Percentiles rank a stretch among this genome's conserved stretches.
These are phyloP conservation scores for Bombus breviceps DNA, from an alignment of 1,140 invertebrate genomes.

Conservation along the genomic window DNA sequence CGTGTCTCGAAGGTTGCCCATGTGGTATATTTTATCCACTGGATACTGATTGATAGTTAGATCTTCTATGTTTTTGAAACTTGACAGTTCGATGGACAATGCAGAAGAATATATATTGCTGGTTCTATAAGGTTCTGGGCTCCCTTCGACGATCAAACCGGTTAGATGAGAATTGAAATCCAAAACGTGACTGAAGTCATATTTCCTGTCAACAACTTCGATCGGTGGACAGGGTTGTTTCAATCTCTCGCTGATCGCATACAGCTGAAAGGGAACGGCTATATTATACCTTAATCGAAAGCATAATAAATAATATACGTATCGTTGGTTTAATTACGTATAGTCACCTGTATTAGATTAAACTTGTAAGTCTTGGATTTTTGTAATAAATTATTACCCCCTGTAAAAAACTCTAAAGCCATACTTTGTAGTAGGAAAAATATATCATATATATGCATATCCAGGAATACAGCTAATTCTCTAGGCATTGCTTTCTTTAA, in stretches of 20 bases:
- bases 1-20: constrained; percentile 87
- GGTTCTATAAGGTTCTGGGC: constrained; percentile 85
- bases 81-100: constrained; percentile 90
- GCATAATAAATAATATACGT: not conserved
- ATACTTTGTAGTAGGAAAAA: constrained; percentile 91
- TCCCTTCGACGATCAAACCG: constrained; percentile 88
- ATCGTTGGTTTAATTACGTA: not conserved
- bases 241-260: constrained; percentile 93
- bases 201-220: constrained; percentile 87
- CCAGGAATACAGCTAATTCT: constrained; percentile 89
- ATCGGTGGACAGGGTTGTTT: constrained; percentile 92
- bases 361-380: constrained; percentile 86
- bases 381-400: constrained; percentile 87
- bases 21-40: constrained; percentile 86
- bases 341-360: constrained; percentile 88
- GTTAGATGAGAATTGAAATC: constrained; percentile 92
- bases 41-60: constrained; percentile 86
- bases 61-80: constrained; percentile 89
- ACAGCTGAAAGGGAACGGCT: constrained; percentile 85
- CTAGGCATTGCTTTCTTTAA: constrained; percentile 89
- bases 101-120: constrained; percentile 93
- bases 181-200: constrained; percentile 94
- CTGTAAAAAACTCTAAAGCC: constrained; percentile 87
- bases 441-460: constrained; percentile 93
- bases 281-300: not conserved